Evolutionary conservation across 2,113 vertebrate species (phyloP).

Genomic region (Muntiacus muntjak): DNA sequence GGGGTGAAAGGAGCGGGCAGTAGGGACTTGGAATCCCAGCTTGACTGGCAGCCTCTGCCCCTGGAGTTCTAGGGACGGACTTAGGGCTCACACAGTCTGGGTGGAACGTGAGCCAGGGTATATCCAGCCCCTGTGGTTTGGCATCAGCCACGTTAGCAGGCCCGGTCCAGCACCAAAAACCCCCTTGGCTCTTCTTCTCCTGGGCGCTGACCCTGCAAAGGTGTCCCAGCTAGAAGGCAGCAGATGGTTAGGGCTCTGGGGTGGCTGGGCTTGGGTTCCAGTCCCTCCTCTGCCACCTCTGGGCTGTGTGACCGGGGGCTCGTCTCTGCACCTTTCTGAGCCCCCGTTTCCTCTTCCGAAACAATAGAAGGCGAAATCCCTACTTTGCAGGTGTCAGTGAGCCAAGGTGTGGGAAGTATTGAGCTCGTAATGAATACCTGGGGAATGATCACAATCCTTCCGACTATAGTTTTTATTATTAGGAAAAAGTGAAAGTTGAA

Average conservation of each 20-base stretch:
- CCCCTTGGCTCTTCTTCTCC: not conserved
- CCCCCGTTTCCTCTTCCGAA: not conserved
- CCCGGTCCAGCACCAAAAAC: too few relatives aligned
- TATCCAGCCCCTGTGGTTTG: not conserved
- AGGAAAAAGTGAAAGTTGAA: slow-evolving; percentile 44
- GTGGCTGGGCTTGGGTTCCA: not conserved
- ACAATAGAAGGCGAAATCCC: not conserved
- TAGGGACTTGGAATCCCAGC: not conserved
- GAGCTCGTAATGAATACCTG: not conserved
- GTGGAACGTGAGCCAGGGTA: not conserved
- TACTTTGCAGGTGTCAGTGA: not conserved
- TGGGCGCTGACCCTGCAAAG: not conserved
- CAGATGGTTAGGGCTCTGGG: not conserved
- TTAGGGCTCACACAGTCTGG: not conserved
- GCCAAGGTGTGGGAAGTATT: not conserved
- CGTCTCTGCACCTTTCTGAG: not conserved
- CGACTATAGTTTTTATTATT: not conserved
- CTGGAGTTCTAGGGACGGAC: not conserved
- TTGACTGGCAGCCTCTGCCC: not conserved
- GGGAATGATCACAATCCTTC: not conserved
- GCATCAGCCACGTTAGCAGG: not conserved
- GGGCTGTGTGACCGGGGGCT: not conserved
- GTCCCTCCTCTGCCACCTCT: not conserved
- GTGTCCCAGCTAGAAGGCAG: not conserved
- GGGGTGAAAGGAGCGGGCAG: not conserved